Conservation (phyloP, 92 coral and sea anemone genomes). For the Porites cylindrica region DNA sequence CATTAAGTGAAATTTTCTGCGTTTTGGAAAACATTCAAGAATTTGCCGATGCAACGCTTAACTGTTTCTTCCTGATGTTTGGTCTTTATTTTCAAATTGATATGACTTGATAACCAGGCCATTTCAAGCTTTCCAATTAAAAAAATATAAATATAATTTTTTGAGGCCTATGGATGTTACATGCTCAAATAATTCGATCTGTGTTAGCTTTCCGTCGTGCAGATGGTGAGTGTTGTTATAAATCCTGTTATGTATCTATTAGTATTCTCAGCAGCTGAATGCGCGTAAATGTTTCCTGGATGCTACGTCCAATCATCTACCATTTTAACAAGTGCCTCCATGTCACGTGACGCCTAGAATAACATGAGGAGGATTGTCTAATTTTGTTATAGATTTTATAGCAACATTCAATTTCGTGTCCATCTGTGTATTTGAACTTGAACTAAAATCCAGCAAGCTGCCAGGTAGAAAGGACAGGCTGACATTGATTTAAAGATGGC, state of each 20-base stretch:
- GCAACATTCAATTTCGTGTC: conserved; percentile 1
- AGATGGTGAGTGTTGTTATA: not conserved
- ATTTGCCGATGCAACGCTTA: no score
- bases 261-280: not conserved
- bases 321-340: not conserved
- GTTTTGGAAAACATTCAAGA: no score
- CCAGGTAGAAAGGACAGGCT: not conserved
- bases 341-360: conserved; percentile 27
- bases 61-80: no score
- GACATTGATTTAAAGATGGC: conserved; percentile 42
- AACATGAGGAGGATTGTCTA: not conserved
- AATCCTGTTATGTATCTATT: not conserved
- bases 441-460: not conserved
- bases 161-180: not conserved
- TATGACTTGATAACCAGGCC: no score
- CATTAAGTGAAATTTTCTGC: not conserved
- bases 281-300: not conserved
- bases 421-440: not conserved
- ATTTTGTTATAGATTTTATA: not conserved
- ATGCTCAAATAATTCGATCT: not conserved
- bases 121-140: no score
- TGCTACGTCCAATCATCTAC: not conserved
- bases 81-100: no score
- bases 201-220: not conserved
- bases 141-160: no score